Evolutionary conservation across 2,888 invertebrate genomes (phyloP).

Genomic region (Cephus runcator): DNA sequence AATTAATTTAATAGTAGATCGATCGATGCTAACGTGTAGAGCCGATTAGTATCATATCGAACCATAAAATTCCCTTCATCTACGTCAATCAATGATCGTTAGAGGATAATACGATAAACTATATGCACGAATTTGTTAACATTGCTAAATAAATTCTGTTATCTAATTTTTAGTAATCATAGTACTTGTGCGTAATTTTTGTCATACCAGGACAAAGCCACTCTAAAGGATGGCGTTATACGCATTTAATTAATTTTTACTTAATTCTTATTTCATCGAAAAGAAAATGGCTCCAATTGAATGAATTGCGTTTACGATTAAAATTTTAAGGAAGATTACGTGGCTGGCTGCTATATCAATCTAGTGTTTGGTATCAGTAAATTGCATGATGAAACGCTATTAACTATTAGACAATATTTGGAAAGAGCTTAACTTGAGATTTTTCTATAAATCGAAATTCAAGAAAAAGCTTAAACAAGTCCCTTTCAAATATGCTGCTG

Average conservation of each 20-base stretch:
- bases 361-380: background rate
- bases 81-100: constrained; percentile 2
- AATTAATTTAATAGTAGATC: background rate
- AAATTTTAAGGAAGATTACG: background rate
- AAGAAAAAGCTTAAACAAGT: background rate
- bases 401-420: background rate
- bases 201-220: background rate
- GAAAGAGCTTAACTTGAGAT: background rate
- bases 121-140: constrained; percentile 43
- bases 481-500: background rate
- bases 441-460: background rate
- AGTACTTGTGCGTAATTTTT: constrained; percentile 44
- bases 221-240: background rate
- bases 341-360: background rate
- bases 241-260: background rate
- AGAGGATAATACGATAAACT: constrained; percentile 35
- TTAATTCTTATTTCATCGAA: background rate
- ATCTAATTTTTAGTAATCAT: constrained; percentile 26
- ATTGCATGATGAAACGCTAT: background rate
- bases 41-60: background rate
- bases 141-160: constrained; percentile 38
- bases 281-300: background rate
- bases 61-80: background rate
- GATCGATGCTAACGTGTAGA: background rate
- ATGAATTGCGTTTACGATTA: background rate